Percentiles rank a stretch among this genome's conserved stretches.
phyloP scores from a whole-genome alignment of 2,888 invertebrate genomes.

The Zeuzera pyrina region DNA sequence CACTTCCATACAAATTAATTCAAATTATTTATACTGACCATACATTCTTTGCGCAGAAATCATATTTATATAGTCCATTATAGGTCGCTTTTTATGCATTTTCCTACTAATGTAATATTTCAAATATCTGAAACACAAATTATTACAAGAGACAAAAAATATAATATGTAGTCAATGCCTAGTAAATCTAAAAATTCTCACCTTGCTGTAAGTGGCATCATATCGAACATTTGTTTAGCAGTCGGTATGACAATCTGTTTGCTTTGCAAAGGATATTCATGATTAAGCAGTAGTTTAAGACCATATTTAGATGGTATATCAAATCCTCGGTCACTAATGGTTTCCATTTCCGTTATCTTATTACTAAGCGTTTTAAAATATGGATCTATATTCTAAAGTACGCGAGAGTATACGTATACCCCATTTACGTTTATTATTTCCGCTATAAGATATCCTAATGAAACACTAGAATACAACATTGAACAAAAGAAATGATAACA shows the following conservation, averaged over 20 bases:
- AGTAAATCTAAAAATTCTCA: constrained; percentile 27
- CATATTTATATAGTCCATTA: constrained; percentile 86
- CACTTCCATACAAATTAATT: background rate
- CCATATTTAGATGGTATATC: constrained; percentile 76
- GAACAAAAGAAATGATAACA: background rate
- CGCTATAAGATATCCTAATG: too few relatives aligned
- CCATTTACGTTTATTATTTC: background rate
- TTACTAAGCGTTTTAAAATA: too few relatives aligned
- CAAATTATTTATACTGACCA: constrained; percentile 66
- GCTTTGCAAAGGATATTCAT: constrained; percentile 82
- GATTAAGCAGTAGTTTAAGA: constrained; percentile 81
- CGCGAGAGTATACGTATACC: too few relatives aligned
- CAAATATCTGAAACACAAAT: constrained; percentile 75
- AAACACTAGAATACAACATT: background rate
- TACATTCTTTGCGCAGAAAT: constrained; percentile 86
- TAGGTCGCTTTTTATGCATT: constrained; percentile 76
- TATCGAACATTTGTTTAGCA: constrained; percentile 77
- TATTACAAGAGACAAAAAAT: background rate
- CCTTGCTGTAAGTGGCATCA: constrained; percentile 83
- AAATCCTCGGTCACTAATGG: constrained; percentile 21
- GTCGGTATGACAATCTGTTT: constrained; percentile 77
- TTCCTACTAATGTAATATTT: constrained; percentile 78
- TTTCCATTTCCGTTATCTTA: constrained; percentile 13
- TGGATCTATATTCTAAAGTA: constrained; percentile 1
- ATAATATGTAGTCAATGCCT: background rate